phyloP scores from a whole-genome alignment of 1,140 invertebrate genomes.

The Pristionchus pacificus region DNA sequence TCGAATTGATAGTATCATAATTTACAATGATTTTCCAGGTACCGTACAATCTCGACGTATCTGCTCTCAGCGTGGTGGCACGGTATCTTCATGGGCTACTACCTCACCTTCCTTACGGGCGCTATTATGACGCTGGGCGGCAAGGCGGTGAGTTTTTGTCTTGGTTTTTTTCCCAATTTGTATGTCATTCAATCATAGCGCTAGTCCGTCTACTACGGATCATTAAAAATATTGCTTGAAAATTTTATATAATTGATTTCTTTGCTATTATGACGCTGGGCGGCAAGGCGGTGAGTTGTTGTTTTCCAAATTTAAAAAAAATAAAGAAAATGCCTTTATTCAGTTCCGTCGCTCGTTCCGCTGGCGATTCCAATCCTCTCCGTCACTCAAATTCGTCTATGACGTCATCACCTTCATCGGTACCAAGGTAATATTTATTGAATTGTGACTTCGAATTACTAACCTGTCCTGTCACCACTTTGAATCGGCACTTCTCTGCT shows the following conservation, averaged over 20 bases:
- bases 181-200: too few relatives aligned
- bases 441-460: too few relatives aligned
- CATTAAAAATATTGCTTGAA: too few relatives aligned
- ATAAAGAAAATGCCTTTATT: too few relatives aligned
- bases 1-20: too few relatives aligned
- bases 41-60: not conserved
- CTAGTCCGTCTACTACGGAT: too few relatives aligned
- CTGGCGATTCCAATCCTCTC: not conserved
- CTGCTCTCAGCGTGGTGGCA: not conserved
- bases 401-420: not conserved
- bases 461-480: too few relatives aligned
- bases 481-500: too few relatives aligned
- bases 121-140: not conserved
- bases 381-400: not conserved
- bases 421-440: too few relatives aligned
- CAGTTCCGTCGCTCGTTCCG: not conserved
- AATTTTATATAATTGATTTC: too few relatives aligned
- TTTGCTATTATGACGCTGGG: not conserved
- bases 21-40: not conserved
- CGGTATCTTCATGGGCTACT: not conserved
- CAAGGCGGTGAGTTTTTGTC: not conserved
- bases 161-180: too few relatives aligned
- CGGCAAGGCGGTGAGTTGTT: not conserved
- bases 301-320: too few relatives aligned
- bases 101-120: not conserved